phyloP scores from a whole-genome alignment of 2,797 vertebrate genomes.

The Jordanella pulchra region DNA sequence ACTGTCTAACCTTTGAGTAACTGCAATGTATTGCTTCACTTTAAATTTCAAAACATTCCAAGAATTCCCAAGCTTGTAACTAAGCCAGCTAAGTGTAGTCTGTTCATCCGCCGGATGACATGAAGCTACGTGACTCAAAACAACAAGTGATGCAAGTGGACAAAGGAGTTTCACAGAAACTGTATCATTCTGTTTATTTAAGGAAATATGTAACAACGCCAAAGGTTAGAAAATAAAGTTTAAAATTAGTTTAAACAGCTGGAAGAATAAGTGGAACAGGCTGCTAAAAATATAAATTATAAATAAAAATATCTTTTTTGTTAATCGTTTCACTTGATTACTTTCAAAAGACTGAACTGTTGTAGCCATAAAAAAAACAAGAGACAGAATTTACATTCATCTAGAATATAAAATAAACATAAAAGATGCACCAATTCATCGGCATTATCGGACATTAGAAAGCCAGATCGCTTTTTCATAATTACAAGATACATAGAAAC shows the following conservation, averaged over 20 bases:
- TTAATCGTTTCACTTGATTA: not conserved
- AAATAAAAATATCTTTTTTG: not conserved
- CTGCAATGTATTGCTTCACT: not conserved
- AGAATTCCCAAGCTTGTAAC: constrained; percentile 22
- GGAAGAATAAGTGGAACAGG: not conserved
- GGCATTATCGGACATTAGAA: not conserved
- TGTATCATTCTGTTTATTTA: constrained; percentile 52
- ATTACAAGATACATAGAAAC: too few species aligned
- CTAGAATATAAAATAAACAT: not conserved
- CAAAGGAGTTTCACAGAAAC: constrained; percentile 55
- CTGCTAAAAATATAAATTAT: not conserved
- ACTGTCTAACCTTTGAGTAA: not conserved
- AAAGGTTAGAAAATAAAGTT: constrained; percentile 1
- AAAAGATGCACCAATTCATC: not conserved
- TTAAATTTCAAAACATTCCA: constrained; percentile 33
- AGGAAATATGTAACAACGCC: constrained; percentile 22
- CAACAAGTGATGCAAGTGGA: constrained; percentile 9
- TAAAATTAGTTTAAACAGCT: constrained; percentile 2
- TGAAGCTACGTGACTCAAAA: constrained; percentile 8
- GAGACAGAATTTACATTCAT: not conserved
- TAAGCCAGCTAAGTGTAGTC: not conserved
- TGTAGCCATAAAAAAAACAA: too few species aligned
- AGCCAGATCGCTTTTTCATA: not conserved
- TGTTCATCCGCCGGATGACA: not conserved
- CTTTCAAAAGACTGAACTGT: not conserved